phyloP scores from a whole-genome alignment of 1,140 invertebrate species.

The Drosophila burlai region DNA sequence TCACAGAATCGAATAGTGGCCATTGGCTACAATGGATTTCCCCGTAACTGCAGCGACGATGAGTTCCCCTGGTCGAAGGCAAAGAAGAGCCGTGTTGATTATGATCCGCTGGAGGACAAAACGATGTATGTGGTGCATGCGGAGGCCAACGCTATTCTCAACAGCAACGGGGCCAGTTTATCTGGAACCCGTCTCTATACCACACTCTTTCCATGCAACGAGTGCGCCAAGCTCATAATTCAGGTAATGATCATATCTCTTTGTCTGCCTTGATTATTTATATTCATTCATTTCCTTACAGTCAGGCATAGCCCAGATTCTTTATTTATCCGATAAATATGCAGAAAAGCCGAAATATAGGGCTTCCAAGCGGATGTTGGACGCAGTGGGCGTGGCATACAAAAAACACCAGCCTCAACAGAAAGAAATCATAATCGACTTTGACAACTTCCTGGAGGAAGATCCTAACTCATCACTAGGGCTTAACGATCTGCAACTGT shows the following conservation, averaged over 20 bases:
- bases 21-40: constrained; percentile 98
- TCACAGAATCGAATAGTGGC: constrained; percentile 95
- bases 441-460: constrained; percentile 36
- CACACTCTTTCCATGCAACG: constrained; percentile 96
- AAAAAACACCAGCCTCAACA: constrained; percentile 37
- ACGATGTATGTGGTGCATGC: constrained; percentile 98
- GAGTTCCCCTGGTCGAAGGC: constrained; percentile 94
- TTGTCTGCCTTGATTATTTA: not conserved
- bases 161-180: constrained; percentile 93
- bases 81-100: not conserved
- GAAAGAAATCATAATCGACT: constrained; percentile 62
- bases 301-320: constrained; percentile 92
- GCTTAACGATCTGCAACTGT: constrained; percentile 11
- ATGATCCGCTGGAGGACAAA: constrained; percentile 90
- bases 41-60: constrained; percentile 94
- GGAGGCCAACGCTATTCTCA: constrained; percentile 98
- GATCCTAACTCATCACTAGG: constrained; percentile 22
- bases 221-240: constrained; percentile 98
- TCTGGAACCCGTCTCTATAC: constrained; percentile 94
- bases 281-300: constrained; percentile 77
- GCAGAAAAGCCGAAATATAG: constrained; percentile 88
- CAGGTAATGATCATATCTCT: constrained; percentile 76
- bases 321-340: constrained; percentile 94
- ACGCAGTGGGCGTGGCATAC: constrained; percentile 90
- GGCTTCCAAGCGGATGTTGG: constrained; percentile 93